These are phyloP conservation scores for Paralinhomoeus sp. DNA, from an alignment of 2,888 invertebrate species.

Conservation along the genomic window DNA sequence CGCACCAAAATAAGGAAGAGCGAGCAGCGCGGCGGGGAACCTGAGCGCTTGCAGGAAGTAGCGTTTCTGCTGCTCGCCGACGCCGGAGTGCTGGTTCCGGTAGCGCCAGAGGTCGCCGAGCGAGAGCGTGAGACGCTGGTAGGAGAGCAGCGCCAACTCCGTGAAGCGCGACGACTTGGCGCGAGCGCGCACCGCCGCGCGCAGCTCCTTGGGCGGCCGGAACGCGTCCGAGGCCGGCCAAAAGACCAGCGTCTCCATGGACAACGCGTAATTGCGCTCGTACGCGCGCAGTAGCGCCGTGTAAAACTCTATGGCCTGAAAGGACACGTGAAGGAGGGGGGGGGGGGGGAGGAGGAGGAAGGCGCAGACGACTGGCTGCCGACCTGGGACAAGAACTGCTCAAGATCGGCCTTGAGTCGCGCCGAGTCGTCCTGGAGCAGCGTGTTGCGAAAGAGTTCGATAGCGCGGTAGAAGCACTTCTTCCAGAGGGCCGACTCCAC, in stretches of 20 bases:
- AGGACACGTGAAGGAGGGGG: slow-evolving; percentile 3
- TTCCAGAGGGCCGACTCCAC: slow-evolving; percentile 11
- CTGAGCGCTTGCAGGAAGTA: no score
- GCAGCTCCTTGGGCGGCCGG: no score
- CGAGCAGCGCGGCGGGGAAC: background rate
- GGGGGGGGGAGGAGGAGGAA: no score
- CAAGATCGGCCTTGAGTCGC: slow-evolving; percentile 5
- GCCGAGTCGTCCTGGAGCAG: background rate
- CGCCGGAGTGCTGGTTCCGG: slow-evolving; percentile 47
- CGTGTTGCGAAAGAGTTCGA: slow-evolving; percentile 4
- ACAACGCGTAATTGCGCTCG: slow-evolving; percentile 48
- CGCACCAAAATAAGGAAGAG: slow-evolving; percentile 5
- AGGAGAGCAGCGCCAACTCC: slow-evolving; percentile 19
- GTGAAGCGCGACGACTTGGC: no score
- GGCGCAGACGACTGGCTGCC: no score
- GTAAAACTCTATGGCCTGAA: slow-evolving; percentile 39
- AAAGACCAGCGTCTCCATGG: slow-evolving; percentile 30
- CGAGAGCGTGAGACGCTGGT: slow-evolving; percentile 64
- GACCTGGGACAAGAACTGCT: no score
- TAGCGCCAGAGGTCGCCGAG: slow-evolving; percentile 80
- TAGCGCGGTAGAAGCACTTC: slow-evolving; percentile 10
- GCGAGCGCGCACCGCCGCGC: no score
- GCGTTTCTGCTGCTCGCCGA: slow-evolving; percentile 40
- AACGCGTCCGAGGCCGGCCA: slow-evolving; percentile 3
- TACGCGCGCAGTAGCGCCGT: slow-evolving; percentile 47